Conservation (phyloP, 2,113 vertebrate species). For the Clupea harengus region DNA sequence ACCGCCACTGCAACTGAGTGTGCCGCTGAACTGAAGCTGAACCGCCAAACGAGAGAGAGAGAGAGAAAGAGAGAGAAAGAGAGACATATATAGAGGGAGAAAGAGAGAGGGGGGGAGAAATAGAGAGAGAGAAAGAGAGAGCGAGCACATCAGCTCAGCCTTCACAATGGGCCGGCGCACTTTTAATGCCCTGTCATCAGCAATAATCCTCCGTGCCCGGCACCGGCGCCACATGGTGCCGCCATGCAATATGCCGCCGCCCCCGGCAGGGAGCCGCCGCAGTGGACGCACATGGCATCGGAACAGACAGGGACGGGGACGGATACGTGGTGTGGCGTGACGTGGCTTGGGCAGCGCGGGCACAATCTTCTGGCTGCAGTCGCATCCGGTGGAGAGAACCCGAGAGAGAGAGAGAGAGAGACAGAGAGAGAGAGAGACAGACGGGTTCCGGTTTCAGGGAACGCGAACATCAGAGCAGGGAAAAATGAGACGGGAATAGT, state of each 20-base stretch:
- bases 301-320: neutral
- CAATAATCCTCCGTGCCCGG: conserved; percentile 65
- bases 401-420: neutral
- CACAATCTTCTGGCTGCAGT: conserved; percentile 41
- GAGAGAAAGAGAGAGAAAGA: conserved; percentile 8
- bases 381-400: conserved; percentile 26
- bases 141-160: conserved; percentile 61
- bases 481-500: too few relatives aligned
- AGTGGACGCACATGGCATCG: conserved; percentile 34
- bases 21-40: conserved; percentile 64
- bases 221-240: conserved; percentile 56
- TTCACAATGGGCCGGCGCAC: conserved; percentile 63
- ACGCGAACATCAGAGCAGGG: neutral
- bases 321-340: neutral
- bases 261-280: conserved; percentile 35
- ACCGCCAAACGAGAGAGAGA: conserved; percentile 61
- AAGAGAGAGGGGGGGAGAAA: neutral
- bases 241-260: conserved; percentile 59
- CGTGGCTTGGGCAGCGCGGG: conserved; percentile 29
- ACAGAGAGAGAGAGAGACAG: neutral
- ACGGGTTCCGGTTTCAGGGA: neutral
- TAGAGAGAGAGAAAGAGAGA: neutral
- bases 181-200: conserved; percentile 71
- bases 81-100: neutral
- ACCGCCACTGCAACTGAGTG: conserved; percentile 55